Conservation (phyloP, 2,113 vertebrate species). For the Lipophrys pholis region DNA sequence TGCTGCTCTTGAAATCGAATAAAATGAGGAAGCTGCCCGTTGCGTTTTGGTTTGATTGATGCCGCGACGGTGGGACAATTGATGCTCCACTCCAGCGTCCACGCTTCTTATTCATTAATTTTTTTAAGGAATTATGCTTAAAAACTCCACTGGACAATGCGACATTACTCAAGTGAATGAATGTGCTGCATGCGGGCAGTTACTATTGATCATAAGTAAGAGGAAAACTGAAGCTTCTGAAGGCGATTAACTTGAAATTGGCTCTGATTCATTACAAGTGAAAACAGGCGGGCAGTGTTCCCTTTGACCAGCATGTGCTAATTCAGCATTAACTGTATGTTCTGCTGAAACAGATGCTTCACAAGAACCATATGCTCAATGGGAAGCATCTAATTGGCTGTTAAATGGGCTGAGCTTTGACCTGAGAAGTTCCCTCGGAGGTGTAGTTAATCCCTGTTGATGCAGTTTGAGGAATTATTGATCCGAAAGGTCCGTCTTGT, state of each 20-base stretch:
- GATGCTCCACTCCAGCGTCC: conserved; percentile 8
- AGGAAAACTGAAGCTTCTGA: conserved; percentile 15
- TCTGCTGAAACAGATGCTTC: conserved; percentile 64
- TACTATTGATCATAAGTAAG: conserved; percentile 50
- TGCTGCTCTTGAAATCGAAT: conserved; percentile 47
- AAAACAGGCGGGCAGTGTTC: conserved; percentile 38
- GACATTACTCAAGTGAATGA: conserved; percentile 44
- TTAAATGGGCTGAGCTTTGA: conserved; percentile 72
- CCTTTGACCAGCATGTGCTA: conserved; percentile 42
- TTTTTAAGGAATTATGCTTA: conserved; percentile 46
- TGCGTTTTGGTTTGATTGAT: conserved; percentile 36
- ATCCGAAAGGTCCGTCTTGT: conserved; percentile 64
- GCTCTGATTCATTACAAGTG: conserved; percentile 30
- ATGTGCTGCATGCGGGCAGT: conserved; percentile 13
- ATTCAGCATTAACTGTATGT: conserved; percentile 52
- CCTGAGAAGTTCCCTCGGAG: conserved; percentile 59
- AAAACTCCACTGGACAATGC: conserved; percentile 47
- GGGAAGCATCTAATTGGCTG: conserved; percentile 76
- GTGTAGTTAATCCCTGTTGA: conserved; percentile 74
- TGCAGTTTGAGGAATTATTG: conserved; percentile 76
- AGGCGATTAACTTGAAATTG: conserved; percentile 20
- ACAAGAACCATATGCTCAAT: conserved; percentile 71
- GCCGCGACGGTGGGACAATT: conserved; percentile 31
- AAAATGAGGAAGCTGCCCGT: conserved; percentile 43
- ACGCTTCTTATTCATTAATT: conserved; percentile 40